A percentile compares a stretch with the other conserved stretches of the same genome.
Conservation (phyloP, 1,140 invertebrate species). For the Bicyclus anynana region DNA sequence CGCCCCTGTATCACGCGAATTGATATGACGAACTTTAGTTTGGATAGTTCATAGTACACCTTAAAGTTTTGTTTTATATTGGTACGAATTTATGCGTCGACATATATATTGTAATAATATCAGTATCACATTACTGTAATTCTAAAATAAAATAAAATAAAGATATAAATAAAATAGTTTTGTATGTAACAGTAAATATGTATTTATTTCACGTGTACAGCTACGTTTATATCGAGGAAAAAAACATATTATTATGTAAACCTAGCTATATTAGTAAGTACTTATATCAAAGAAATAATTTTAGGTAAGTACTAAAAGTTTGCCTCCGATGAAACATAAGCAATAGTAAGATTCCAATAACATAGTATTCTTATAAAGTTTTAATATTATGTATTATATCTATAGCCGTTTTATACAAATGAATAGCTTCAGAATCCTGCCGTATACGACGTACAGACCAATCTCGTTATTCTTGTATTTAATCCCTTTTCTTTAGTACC, state of each 20-base stretch:
- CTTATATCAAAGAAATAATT: not conserved
- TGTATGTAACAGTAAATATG: conserved; percentile 21
- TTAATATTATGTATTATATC: not conserved
- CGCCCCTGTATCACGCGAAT: too few relatives aligned
- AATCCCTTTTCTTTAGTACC: too few relatives aligned
- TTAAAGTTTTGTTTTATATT: too few relatives aligned
- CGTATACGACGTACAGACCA: not conserved
- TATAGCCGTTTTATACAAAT: conserved; percentile 17
- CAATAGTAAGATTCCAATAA: conserved; percentile 38
- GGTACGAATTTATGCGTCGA: not conserved
- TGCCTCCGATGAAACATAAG: conserved; percentile 44
- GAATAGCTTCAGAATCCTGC: conserved; percentile 22
- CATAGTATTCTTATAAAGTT: conserved; percentile 25
- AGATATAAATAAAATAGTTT: conserved; percentile 25
- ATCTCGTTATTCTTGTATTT: not conserved
- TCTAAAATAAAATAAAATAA: conserved; percentile 2
- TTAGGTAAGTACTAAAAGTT: not conserved
- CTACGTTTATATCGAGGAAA: not conserved
- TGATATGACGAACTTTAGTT: too few relatives aligned
- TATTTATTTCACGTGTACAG: conserved; percentile 17
- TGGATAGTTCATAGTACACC: too few relatives aligned
- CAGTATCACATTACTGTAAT: not conserved
- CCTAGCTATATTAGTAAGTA: conserved; percentile 3
- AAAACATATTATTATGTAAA: not conserved
- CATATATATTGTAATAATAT: not conserved